A percentile compares a stretch with the other conserved stretches of the same genome.
Evolutionary conservation across 37 sponge, comb jelly and placozoan genomes (phyloP).

Genomic region (Cladorhizidae sp.): DNA sequence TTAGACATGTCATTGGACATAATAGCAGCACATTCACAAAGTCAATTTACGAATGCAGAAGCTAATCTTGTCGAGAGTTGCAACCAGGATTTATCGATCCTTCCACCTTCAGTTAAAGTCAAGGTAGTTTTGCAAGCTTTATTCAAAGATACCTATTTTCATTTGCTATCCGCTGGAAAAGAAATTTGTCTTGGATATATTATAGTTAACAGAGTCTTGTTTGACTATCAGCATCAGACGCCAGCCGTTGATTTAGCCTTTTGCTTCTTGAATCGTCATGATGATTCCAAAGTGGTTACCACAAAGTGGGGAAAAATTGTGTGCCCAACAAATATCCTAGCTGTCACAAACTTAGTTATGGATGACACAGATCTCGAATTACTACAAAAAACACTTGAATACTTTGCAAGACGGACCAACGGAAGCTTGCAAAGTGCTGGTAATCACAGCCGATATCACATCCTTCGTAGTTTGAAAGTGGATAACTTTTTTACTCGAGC

Average conservation of each 20-base stretch:
- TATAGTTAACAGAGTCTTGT: background rate
- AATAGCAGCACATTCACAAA: too few relatives aligned
- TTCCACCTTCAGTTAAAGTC: too few relatives aligned
- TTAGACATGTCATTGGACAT: background rate
- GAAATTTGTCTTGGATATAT: background rate
- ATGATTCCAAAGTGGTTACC: background rate
- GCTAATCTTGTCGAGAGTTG: too few relatives aligned
- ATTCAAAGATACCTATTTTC: too few relatives aligned
- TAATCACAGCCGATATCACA: background rate
- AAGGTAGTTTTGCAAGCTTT: too few relatives aligned
- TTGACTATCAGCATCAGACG: background rate
- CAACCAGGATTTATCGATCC: too few relatives aligned
- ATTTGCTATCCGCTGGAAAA: too few relatives aligned
- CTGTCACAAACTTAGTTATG: background rate
- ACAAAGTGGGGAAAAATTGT: background rate
- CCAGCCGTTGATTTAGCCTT: background rate
- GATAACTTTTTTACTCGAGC: conserved; percentile 20
- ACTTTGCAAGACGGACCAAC: background rate
- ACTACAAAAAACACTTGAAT: background rate
- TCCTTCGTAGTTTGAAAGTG: background rate
- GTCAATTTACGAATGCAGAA: too few relatives aligned
- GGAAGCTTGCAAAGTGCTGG: background rate
- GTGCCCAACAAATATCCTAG: too few relatives aligned
- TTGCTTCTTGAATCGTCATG: background rate
- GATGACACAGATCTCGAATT: background rate